Base-by-base conservation (phyloP, 2,113 vertebrate species). In the Synodontis membranacea region DNA sequence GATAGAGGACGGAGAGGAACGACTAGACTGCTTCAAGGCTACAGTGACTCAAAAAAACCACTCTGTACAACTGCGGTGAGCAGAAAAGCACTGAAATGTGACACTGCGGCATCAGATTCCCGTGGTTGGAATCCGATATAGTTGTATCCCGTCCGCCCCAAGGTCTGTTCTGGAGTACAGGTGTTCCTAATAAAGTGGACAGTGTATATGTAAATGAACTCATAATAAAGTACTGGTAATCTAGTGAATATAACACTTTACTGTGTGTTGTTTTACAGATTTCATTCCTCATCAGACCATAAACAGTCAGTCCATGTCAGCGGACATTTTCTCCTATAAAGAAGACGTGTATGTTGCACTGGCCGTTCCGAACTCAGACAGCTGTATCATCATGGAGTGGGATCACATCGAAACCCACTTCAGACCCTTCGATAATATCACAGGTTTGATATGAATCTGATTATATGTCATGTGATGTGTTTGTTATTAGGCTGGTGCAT, bases 321-420 rank as follows among this genome's bases (percentile, higher is more conserved):
- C 97, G 46, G 97, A 99, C 88, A 97, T 97, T 0, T 99, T 99
- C 93, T 94, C 95, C 88, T 96, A 97, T 82, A 99, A 99, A 94
- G 97, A 98, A 4, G 98, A 99, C 19, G 97, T 99, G 83, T 99
- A 96, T 0, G 97, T 98, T 86, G 96, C 97, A 39, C 96, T 99
- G 88, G 97, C 98, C 0, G 96, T 97, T 80, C 97, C 97, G 46
- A 96, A 95, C 92, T 96, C 96, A 93, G 97, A 98, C 95, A 99
- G 98, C 94, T 99, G 98, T 91, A 96, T 97, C 94, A 94, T 99
- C 85, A 94, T 99, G 93, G 97, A 99, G 91, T 99, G 98, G 98
- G 98, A 99, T 91, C 97, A 99, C 93, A 96, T 99, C 64, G 98
- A 99, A 91, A 96, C 97, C 95, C 97, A 98, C 86, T 99, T 99